Conservation (phyloP, 2,888 invertebrate genomes). For the Mystacides longicornis region DNA sequence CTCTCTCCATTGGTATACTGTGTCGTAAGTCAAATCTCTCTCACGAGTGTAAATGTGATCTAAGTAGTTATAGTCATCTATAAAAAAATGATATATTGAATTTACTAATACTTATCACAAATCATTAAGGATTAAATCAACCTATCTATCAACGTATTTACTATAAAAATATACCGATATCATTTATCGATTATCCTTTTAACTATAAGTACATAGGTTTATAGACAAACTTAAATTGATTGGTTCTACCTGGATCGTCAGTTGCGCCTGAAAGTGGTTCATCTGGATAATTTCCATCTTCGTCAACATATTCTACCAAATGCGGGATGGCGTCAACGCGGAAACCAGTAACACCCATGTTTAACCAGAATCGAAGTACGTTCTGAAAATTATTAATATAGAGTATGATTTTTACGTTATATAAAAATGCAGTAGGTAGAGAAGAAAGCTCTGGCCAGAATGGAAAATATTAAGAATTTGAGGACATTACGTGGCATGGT, state of each 20-base stretch:
- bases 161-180: no score
- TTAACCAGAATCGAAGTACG: conserved; percentile 49
- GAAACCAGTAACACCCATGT: conserved; percentile 54
- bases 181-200: no score
- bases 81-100: no score
- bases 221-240: no score
- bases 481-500: no score
- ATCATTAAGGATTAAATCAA: no score
- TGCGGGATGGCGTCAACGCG: conserved; percentile 42
- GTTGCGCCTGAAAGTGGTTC: conserved; percentile 33
- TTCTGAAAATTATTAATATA: conserved; percentile 30
- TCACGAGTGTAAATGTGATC: conserved; percentile 47
- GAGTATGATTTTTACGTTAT: neutral
- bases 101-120: no score
- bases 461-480: no score
- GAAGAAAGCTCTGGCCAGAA: no score
- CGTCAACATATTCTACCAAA: conserved; percentile 26
- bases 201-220: no score
- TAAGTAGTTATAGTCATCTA: conserved; percentile 39
- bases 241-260: conserved; percentile 22
- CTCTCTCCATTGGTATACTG: conserved; percentile 46
- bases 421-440: no score
- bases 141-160: no score
- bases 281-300: conserved; percentile 36
- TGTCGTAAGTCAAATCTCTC: conserved; percentile 37